Conservation (phyloP, 2,888 invertebrate genomes). For the Dryadula phaetusa region DNA sequence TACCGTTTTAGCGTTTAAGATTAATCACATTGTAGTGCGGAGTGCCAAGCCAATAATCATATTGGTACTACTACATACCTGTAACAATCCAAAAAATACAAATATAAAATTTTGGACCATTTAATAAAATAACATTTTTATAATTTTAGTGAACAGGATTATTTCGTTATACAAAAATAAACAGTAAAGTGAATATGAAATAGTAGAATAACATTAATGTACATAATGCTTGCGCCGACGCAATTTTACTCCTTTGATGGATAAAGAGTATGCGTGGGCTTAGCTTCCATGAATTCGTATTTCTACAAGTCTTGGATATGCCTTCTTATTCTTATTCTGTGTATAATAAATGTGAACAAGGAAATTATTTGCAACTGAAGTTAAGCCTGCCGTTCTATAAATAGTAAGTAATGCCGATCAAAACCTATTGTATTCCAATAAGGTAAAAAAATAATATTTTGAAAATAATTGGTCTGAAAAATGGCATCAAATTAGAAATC, state of each 20-base stretch:
- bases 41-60: no score
- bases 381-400: neutral
- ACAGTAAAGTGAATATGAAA: slow-evolving; percentile 31
- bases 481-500: no score
- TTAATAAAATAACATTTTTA: no score
- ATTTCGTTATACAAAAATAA: slow-evolving; percentile 21
- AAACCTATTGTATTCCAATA: no score
- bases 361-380: neutral
- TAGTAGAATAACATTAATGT: slow-evolving; percentile 41
- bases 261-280: slow-evolving; percentile 65
- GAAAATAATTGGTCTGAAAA: no score
- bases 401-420: neutral
- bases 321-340: slow-evolving; percentile 1
- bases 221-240: slow-evolving; percentile 57
- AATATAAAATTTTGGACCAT: slow-evolving; percentile 1
- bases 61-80: slow-evolving; percentile 2
- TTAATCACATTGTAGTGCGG: no score
- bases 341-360: neutral
- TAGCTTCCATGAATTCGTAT: slow-evolving; percentile 49
- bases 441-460: no score
- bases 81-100: slow-evolving; percentile 16
- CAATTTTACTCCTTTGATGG: slow-evolving; percentile 61
- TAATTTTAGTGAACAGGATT: no score
- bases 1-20: neutral
- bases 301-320: slow-evolving; percentile 33